Evolutionary conservation across 1,140 invertebrate species (phyloP).

Genomic region (Cephus cinctus): DNA sequence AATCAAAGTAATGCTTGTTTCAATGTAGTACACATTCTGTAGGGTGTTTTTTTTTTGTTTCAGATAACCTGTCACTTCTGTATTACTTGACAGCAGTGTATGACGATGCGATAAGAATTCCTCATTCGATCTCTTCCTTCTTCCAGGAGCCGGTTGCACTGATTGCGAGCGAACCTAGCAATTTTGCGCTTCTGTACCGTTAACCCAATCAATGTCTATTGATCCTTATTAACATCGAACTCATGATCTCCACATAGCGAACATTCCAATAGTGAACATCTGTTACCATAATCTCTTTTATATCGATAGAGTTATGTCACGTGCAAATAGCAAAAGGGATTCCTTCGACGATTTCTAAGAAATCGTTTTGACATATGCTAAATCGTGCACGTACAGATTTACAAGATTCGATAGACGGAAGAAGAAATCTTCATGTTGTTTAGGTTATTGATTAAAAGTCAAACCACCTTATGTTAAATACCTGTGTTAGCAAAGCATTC

Average conservation of each 20-base stretch:
- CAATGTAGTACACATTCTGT: neutral
- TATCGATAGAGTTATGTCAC: too few relatives aligned
- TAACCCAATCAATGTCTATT: constrained; percentile 44
- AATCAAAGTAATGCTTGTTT: neutral
- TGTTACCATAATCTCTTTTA: constrained; percentile 38
- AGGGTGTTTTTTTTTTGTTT: neutral
- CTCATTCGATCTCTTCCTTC: neutral
- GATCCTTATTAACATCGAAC: constrained; percentile 42
- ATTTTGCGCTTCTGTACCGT: constrained; percentile 39
- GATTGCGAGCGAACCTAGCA: too few relatives aligned
- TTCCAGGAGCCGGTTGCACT: too few relatives aligned
- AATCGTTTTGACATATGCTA: too few relatives aligned
- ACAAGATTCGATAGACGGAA: neutral
- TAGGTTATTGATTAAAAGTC: constrained; percentile 6
- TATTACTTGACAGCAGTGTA: neutral
- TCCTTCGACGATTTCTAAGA: too few relatives aligned
- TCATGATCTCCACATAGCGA: constrained; percentile 37
- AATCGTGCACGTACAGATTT: neutral
- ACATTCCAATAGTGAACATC: constrained; percentile 40
- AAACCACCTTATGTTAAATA: too few relatives aligned
- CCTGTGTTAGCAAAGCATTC: too few relatives aligned
- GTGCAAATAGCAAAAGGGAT: too few relatives aligned
- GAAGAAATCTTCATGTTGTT: neutral
- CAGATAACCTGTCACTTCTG: neutral
- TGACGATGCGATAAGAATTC: neutral